These are phyloP conservation scores for Semicossyphus pulcher DNA, from an alignment of 2,113 vertebrate genomes.

Conservation along the genomic window DNA sequence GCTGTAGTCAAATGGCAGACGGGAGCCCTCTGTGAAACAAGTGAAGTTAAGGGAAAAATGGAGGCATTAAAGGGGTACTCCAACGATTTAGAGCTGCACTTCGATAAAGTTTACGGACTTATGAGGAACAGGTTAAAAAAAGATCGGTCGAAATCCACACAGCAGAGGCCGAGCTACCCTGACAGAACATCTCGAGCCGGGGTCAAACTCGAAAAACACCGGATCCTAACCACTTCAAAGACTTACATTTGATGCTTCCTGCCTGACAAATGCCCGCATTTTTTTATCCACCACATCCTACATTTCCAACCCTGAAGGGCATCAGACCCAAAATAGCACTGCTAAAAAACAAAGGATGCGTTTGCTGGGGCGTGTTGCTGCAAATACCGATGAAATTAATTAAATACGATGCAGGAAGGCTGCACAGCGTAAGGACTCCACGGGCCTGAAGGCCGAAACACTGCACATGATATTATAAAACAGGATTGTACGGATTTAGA, in stretches of 20 bases:
- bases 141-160: constrained; percentile 37
- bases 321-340: background rate
- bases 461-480: background rate
- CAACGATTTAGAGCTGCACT: background rate
- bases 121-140: constrained; percentile 5
- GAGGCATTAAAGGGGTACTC: constrained; percentile 44
- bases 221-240: constrained; percentile 2
- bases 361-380: background rate
- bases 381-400: background rate
- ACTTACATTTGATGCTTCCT: background rate
- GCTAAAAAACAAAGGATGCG: constrained; percentile 1
- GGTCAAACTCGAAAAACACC: background rate
- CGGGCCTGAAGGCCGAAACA: background rate
- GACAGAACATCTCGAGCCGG: background rate
- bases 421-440: background rate
- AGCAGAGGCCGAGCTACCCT: constrained; percentile 12
- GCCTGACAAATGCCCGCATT: background rate
- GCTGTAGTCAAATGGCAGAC: constrained; percentile 69
- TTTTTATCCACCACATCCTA: background rate
- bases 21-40: constrained; percentile 70
- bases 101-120: constrained; percentile 31
- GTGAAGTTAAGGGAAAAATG: constrained; percentile 66
- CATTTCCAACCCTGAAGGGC: background rate
- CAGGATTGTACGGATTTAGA: constrained; percentile 7
- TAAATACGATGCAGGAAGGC: background rate